These are phyloP conservation scores for Epiblema foenella DNA, from an alignment of 2,888 invertebrate species.

Conservation along the genomic window DNA sequence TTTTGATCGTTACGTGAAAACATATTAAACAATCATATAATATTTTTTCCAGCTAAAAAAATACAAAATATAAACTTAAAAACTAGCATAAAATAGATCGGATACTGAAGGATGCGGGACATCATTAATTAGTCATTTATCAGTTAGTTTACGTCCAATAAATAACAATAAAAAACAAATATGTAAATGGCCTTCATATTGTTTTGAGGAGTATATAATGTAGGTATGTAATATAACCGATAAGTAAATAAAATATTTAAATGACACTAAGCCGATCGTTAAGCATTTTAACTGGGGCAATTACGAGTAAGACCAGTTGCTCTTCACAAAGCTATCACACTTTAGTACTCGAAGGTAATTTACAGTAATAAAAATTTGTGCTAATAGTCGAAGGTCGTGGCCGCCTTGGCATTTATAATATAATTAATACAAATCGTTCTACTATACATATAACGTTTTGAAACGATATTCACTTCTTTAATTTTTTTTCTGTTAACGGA, in stretches of 20 bases:
- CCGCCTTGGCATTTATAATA: constrained; percentile 14
- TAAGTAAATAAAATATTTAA: constrained; percentile 24
- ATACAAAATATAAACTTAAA: no score
- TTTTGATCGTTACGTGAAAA: no score
- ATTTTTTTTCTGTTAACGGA: no score
- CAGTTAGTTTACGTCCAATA: no score
- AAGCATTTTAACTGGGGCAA: constrained; percentile 37
- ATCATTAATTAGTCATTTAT: no score
- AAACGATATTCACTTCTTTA: background rate
- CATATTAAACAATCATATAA: no score
- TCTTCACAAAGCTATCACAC: constrained; percentile 12
- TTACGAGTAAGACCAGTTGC: constrained; percentile 22
- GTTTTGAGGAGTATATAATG: no score
- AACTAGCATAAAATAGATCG: no score
- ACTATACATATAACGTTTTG: background rate
- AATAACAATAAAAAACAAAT: no score
- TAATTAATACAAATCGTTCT: constrained; percentile 16
- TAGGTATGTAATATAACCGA: background rate
- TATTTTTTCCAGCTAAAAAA: no score
- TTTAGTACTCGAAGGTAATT: constrained; percentile 16
- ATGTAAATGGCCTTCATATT: no score
- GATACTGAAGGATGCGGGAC: no score
- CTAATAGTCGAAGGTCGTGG: background rate
- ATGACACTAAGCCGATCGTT: constrained; percentile 33
- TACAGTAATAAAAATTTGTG: constrained; percentile 17